phyloP scores from a whole-genome alignment of 1,140 invertebrate species.

The Episyrphus balteatus region DNA sequence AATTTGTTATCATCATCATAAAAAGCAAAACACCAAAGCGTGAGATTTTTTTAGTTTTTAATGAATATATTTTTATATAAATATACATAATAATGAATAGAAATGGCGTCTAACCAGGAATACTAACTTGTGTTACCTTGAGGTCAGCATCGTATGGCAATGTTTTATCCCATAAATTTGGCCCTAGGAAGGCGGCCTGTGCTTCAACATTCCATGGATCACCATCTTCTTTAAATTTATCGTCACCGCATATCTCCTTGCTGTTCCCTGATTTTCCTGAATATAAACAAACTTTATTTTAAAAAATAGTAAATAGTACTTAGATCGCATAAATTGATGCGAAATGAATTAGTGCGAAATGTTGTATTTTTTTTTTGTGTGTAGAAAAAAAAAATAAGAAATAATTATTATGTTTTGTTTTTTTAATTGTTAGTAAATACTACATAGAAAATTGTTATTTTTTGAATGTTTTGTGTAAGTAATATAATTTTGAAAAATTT shows the following conservation, averaged over 20 bases:
- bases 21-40: background rate
- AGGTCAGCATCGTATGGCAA: constrained; percentile 82
- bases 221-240: constrained; percentile 70
- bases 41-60: background rate
- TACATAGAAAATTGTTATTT: too few species aligned
- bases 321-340: too few species aligned
- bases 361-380: too few species aligned
- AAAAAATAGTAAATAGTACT: too few species aligned
- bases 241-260: constrained; percentile 52
- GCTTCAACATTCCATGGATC: constrained; percentile 81
- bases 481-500: too few species aligned
- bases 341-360: too few species aligned
- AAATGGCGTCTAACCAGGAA: constrained; percentile 8
- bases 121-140: constrained; percentile 72
- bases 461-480: too few species aligned
- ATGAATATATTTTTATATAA: background rate
- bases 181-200: constrained; percentile 85
- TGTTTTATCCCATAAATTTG: constrained; percentile 89
- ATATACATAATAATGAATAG: background rate
- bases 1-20: background rate
- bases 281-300: constrained; percentile 9
- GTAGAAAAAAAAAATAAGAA: too few species aligned
- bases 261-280: constrained; percentile 50
- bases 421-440: too few species aligned
- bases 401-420: too few species aligned